Evolutionary conservation across 2,113 vertebrate genomes (phyloP).

Genomic region (Oreotragus oreotragus): DNA sequence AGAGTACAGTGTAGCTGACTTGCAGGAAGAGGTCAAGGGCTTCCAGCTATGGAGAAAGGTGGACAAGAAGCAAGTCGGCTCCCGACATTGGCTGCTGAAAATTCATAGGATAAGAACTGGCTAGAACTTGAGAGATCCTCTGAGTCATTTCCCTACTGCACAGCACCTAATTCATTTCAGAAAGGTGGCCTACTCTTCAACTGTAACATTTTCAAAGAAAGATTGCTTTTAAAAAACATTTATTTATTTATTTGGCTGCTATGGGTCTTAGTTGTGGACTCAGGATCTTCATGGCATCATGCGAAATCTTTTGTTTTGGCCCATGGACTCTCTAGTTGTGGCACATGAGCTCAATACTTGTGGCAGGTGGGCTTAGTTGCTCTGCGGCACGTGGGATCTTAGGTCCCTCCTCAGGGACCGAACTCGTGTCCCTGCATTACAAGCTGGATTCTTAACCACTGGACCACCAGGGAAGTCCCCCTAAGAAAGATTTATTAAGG

Average conservation of each 20-base stretch:
- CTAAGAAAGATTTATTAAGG: not conserved
- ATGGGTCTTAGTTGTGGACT: not conserved
- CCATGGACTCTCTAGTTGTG: not conserved
- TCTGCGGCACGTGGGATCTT: not conserved
- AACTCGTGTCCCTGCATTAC: not conserved
- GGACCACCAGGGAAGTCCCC: not conserved
- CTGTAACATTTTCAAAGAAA: not conserved
- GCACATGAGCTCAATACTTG: not conserved
- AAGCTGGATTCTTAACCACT: not conserved
- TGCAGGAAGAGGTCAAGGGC: not conserved
- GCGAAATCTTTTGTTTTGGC: not conserved
- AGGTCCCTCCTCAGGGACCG: not conserved
- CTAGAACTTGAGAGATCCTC: not conserved
- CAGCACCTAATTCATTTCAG: not conserved
- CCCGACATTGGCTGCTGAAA: not conserved
- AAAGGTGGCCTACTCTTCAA: not conserved
- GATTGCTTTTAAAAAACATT: not conserved
- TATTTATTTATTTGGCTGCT: not conserved
- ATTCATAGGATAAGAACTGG: not conserved
- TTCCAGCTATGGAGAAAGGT: not conserved
- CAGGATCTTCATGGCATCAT: not conserved
- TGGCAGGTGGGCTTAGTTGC: not conserved
- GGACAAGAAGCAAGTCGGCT: not conserved
- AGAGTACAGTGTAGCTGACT: not conserved
- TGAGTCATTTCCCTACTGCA: not conserved